phyloP scores from a whole-genome alignment of 2,888 invertebrate genomes.

The Hemaris fuciformis region DNA sequence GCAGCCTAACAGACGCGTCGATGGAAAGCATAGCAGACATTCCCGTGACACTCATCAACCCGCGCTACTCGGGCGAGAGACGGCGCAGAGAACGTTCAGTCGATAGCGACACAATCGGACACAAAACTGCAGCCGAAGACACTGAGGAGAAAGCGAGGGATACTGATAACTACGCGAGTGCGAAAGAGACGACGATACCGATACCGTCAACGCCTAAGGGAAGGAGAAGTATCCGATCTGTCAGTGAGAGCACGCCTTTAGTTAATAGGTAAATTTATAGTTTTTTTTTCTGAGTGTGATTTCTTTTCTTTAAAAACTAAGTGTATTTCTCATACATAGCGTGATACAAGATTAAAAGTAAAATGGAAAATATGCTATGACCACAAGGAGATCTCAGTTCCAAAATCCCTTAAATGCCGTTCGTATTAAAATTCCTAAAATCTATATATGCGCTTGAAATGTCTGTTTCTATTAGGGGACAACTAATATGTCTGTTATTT shows the following conservation, averaged over 20 bases:
- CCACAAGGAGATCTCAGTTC: no score
- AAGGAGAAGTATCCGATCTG: conserved; percentile 49
- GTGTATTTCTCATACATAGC: no score
- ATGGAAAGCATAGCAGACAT: conserved; percentile 75
- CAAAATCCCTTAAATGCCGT: no score
- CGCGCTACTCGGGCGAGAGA: conserved; percentile 52
- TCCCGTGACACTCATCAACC: conserved; percentile 66
- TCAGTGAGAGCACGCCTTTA: conserved; percentile 47
- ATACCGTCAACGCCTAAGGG: conserved; percentile 56
- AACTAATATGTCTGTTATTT: background rate
- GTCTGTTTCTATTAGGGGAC: no score
- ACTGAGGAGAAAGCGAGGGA: background rate
- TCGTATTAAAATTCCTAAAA: no score
- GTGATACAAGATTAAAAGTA: no score
- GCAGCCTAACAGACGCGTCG: conserved; percentile 68
- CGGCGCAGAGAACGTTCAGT: conserved; percentile 18
- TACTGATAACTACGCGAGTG: background rate
- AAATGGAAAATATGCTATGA: no score
- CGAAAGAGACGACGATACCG: conserved; percentile 20
- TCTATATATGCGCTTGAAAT: no score
- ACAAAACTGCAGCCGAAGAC: conserved; percentile 15
- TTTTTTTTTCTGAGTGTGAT: background rate
- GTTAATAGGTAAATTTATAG: conserved; percentile 43
- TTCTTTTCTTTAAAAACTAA: no score
- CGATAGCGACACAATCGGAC: conserved; percentile 12